Evolutionary conservation across 2,888 invertebrate species (phyloP).

Genomic region (Xanthia togata): DNA sequence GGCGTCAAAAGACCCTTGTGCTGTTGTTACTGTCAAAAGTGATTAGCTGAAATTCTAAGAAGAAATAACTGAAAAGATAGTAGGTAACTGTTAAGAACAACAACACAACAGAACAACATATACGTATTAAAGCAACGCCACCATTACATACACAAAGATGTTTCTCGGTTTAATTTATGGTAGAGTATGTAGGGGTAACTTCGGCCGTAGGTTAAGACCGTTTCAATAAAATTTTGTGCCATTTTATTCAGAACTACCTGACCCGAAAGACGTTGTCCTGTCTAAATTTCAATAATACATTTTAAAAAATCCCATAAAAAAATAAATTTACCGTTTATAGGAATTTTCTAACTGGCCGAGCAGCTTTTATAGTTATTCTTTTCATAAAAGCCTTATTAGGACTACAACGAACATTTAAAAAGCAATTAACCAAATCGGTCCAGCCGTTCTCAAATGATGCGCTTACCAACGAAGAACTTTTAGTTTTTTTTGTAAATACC

Average conservation of each 20-base stretch:
- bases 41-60: not conserved
- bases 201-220: not conserved
- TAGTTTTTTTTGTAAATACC: too few species aligned
- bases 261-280: not conserved
- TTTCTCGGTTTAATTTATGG: not conserved
- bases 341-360: not conserved
- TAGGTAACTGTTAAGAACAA: too few species aligned
- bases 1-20: not conserved
- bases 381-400: too few species aligned
- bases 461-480: too few species aligned
- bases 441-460: too few species aligned
- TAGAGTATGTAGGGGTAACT: not conserved
- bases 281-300: not conserved
- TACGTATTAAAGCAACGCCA: not conserved
- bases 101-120: not conserved
- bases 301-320: not conserved
- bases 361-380: too few species aligned
- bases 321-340: not conserved
- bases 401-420: not conserved
- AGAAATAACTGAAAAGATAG: too few species aligned
- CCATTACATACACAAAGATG: not conserved
- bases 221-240: not conserved
- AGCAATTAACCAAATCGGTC: not conserved
- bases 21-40: not conserved
- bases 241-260: not conserved